Conservation (phyloP, 2,797 vertebrate genomes). For the Hirundo rustica region DNA sequence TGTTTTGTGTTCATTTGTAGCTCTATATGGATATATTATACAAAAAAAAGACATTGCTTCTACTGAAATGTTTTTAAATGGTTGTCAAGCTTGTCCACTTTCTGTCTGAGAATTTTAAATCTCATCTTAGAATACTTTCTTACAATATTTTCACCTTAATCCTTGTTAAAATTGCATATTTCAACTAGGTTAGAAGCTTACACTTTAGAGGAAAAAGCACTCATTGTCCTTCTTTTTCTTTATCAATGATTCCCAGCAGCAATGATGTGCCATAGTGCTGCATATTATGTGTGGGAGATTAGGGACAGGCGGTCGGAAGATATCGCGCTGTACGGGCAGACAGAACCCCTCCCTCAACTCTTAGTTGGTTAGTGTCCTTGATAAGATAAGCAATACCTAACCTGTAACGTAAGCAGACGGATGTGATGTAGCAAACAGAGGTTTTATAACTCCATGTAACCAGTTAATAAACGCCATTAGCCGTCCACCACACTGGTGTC, state of each 20-base stretch:
- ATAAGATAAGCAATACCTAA: too few relatives aligned
- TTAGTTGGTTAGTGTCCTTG: too few relatives aligned
- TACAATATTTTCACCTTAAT: neutral
- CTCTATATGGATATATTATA: neutral
- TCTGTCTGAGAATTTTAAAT: neutral
- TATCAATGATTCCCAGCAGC: neutral
- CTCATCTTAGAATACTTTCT: neutral
- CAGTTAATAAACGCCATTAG: too few relatives aligned
- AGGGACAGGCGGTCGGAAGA: too few relatives aligned
- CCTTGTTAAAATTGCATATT: neutral
- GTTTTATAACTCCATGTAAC: too few relatives aligned
- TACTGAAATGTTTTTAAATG: neutral
- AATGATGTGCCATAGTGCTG: neutral
- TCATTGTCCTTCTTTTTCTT: neutral
- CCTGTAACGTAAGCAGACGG: too few relatives aligned
- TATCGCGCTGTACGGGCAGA: too few relatives aligned
- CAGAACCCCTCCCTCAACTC: too few relatives aligned
- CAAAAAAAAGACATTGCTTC: neutral
- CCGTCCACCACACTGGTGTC: too few relatives aligned
- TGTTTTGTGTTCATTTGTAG: neutral
- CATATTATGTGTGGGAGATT: too few relatives aligned
- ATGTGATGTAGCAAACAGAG: too few relatives aligned
- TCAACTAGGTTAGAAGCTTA: neutral
- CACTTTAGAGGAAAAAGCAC: neutral
- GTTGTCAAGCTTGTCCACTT: neutral